These are phyloP conservation scores for Drosophila phalerata DNA, from an alignment of 2,888 invertebrate genomes.

Conservation along the genomic window DNA sequence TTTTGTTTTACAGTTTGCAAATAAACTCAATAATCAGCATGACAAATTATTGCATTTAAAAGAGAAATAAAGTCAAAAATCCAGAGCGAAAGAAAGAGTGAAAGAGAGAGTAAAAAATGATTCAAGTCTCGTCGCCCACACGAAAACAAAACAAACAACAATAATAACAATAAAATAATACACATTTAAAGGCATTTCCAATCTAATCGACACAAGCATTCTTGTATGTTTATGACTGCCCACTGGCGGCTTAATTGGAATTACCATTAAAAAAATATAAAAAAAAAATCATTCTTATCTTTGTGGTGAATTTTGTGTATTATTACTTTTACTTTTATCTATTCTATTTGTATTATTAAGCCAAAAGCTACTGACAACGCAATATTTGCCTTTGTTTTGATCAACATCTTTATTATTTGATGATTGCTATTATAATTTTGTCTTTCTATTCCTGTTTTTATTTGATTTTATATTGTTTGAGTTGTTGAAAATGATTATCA, in stretches of 20 bases:
- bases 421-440: background rate
- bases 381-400: background rate
- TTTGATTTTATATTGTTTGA: no score
- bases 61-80: background rate
- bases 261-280: constrained; percentile 19
- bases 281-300: constrained; percentile 16
- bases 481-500: no score
- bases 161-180: constrained; percentile 16
- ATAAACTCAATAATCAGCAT: constrained; percentile 5
- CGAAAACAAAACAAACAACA: constrained; percentile 20
- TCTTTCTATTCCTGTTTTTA: no score
- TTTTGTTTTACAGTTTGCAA: constrained; percentile 4
- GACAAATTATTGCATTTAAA: constrained; percentile 15
- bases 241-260: constrained; percentile 27
- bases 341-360: constrained; percentile 1
- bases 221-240: constrained; percentile 28
- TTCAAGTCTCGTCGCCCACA: constrained; percentile 12
- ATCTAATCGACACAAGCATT: constrained; percentile 64
- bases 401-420: constrained; percentile 9
- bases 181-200: constrained; percentile 46
- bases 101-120: constrained; percentile 7
- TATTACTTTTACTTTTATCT: constrained; percentile 23
- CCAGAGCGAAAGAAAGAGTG: background rate
- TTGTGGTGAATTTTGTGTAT: constrained; percentile 6
- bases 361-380: background rate